phyloP scores from a whole-genome alignment of 2,888 invertebrate genomes.

The Diplazon laetatorius region DNA sequence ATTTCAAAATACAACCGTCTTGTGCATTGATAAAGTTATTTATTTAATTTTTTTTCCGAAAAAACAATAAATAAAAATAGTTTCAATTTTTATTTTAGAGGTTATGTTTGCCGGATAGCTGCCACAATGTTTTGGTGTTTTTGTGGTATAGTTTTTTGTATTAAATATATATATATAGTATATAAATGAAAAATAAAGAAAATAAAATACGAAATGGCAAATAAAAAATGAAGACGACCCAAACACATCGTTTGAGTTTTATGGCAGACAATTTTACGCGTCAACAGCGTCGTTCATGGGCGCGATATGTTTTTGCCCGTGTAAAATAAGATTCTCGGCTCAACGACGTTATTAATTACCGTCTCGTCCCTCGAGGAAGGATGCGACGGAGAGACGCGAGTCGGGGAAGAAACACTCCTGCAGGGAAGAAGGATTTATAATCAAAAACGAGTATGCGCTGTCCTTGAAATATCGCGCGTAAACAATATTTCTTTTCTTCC shows the following conservation, averaged over 20 bases:
- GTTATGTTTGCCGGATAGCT: too few relatives aligned
- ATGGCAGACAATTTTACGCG: slow-evolving; percentile 33
- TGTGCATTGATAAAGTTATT: too few relatives aligned
- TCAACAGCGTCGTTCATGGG: slow-evolving; percentile 9
- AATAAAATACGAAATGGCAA: neutral
- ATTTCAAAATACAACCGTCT: too few relatives aligned
- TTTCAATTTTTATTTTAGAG: too few relatives aligned
- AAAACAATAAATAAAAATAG: too few relatives aligned
- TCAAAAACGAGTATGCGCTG: slow-evolving; percentile 44
- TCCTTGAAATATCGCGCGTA: slow-evolving; percentile 50
- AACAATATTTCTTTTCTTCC: slow-evolving; percentile 18
- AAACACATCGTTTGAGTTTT: slow-evolving; percentile 17
- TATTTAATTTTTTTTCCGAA: too few relatives aligned
- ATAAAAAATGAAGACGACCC: neutral
- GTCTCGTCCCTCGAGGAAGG: slow-evolving; percentile 24
- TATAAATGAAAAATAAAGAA: neutral
- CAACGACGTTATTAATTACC: slow-evolving; percentile 53
- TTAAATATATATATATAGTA: too few relatives aligned
- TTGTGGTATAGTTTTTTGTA: too few relatives aligned
- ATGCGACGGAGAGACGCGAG: slow-evolving; percentile 6
- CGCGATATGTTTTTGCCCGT: slow-evolving; percentile 46
- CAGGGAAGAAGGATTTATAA: slow-evolving; percentile 55
- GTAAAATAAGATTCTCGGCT: slow-evolving; percentile 51
- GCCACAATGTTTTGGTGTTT: too few relatives aligned
- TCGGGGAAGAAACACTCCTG: slow-evolving; percentile 2